A percentile compares a stretch with the other conserved stretches of the same genome.
These are phyloP conservation scores for Leptonema lineaticorne DNA, from an alignment of 1,140 invertebrate genomes.

Conservation along the genomic window DNA sequence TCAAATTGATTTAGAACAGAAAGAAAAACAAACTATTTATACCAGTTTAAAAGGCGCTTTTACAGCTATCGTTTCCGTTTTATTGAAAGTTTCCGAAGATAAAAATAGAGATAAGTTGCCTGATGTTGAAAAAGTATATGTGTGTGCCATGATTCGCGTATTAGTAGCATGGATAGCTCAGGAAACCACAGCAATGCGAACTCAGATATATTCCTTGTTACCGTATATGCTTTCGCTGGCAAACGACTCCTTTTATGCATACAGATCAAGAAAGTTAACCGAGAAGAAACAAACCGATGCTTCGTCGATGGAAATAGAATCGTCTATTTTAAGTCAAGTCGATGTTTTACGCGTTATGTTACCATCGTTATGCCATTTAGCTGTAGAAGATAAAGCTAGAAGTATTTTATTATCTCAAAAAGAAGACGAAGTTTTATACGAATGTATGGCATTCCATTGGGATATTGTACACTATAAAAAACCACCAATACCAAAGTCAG, in stretches of 20 bases:
- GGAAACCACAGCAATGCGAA: conserved; percentile 85
- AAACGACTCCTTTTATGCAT: conserved; percentile 79
- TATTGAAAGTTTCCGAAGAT: conserved; percentile 72
- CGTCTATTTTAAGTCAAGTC: conserved; percentile 46
- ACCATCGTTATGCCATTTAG: conserved; percentile 85
- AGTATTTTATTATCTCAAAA: conserved; percentile 77
- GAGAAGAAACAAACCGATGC: conserved; percentile 62
- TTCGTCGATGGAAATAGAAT: conserved; percentile 57
- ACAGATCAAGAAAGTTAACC: conserved; percentile 61
- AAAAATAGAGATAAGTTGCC: conserved; percentile 65
- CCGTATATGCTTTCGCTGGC: conserved; percentile 77
- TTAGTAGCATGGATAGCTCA: conserved; percentile 86
- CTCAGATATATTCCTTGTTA: conserved; percentile 75
- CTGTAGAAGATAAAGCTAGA: conserved; percentile 84
- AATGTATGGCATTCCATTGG: conserved; percentile 81
- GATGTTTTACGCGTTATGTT: conserved; percentile 81
- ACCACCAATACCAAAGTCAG: conserved; percentile 74
- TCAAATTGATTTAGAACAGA: conserved; percentile 80
- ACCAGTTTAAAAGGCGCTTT: conserved; percentile 89
- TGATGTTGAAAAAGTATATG: conserved; percentile 71
- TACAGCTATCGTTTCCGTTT: conserved; percentile 73
- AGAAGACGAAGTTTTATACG: conserved; percentile 77
- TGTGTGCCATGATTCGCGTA: conserved; percentile 80
- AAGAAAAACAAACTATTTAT: conserved; percentile 87
- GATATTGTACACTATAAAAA: conserved; percentile 83